phyloP scores from a whole-genome alignment of 1,140 invertebrate genomes.

The Solenopsis invicta region DNA sequence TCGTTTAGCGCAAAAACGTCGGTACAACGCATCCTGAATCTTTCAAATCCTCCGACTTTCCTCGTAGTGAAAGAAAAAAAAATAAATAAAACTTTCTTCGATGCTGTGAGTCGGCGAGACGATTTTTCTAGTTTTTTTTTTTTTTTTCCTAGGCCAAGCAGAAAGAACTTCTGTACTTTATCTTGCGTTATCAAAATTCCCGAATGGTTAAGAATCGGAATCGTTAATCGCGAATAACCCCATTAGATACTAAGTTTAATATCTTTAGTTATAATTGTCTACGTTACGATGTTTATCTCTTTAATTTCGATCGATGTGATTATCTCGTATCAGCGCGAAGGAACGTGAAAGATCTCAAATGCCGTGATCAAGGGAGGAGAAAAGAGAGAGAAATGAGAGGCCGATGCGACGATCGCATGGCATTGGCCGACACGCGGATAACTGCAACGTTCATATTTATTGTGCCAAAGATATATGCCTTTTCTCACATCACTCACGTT shows the following conservation, averaged over 20 bases:
- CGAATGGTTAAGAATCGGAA: slow-evolving; percentile 16
- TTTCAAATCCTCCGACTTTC: neutral
- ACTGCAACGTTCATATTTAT: slow-evolving; percentile 81
- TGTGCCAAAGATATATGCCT: slow-evolving; percentile 85
- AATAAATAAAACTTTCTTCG: too few species aligned
- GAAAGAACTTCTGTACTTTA: slow-evolving; percentile 19
- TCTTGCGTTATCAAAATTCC: slow-evolving; percentile 1
- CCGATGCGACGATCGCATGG: neutral
- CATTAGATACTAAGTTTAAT: slow-evolving; percentile 74
- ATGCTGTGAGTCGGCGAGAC: neutral
- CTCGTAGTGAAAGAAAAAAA: neutral
- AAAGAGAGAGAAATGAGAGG: neutral
- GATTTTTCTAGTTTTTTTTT: slow-evolving; percentile 5
- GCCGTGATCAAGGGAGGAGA: slow-evolving; percentile 39
- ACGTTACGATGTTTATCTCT: slow-evolving; percentile 61
- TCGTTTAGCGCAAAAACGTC: neutral
- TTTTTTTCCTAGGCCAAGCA: slow-evolving; percentile 7
- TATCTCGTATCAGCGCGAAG: slow-evolving; percentile 30
- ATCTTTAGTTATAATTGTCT: slow-evolving; percentile 61
- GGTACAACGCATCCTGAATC: neutral
- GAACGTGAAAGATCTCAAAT: slow-evolving; percentile 71
- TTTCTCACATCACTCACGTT: slow-evolving; percentile 43
- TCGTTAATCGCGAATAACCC: slow-evolving; percentile 57
- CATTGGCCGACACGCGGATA: slow-evolving; percentile 35
- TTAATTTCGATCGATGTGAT: slow-evolving; percentile 63